Evolutionary conservation across 2,797 vertebrate genomes (phyloP).

Genomic region (Amblyopsis hoosieri): DNA sequence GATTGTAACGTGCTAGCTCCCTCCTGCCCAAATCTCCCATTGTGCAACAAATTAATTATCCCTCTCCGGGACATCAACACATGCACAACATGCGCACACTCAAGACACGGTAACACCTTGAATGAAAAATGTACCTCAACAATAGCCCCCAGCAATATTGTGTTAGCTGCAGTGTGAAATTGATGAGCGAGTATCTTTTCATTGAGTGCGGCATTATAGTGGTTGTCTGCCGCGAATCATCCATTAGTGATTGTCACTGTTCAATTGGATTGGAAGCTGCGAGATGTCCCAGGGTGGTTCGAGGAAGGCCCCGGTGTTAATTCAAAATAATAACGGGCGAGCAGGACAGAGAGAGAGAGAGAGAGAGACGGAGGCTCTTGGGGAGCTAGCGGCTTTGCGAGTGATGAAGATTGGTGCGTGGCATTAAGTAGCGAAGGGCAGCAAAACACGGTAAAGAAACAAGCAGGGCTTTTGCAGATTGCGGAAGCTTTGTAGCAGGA

Average conservation of each 20-base stretch:
- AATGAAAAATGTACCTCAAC: conserved; percentile 77
- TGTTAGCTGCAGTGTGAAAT: conserved; percentile 77
- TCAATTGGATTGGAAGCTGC: conserved; percentile 73
- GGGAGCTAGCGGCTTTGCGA: conserved; percentile 53
- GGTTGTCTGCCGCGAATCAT: conserved; percentile 69
- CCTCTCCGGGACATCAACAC: conserved; percentile 63
- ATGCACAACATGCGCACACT: neutral
- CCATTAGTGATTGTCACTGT: conserved; percentile 77
- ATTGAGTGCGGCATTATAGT: conserved; percentile 73
- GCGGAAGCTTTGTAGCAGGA: conserved; percentile 20
- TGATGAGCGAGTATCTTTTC: conserved; percentile 79
- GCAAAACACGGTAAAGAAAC: conserved; percentile 57
- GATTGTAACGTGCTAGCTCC: conserved; percentile 70
- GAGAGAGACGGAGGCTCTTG: conserved; percentile 45
- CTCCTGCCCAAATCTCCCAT: conserved; percentile 50
- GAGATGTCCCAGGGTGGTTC: conserved; percentile 70
- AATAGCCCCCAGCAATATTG: conserved; percentile 76
- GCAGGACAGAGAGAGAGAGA: conserved; percentile 20
- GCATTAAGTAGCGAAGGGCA: conserved; percentile 55
- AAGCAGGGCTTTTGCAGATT: conserved; percentile 21
- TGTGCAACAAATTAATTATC: conserved; percentile 78
- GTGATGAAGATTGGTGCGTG: conserved; percentile 69
- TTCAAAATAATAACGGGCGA: conserved; percentile 63
- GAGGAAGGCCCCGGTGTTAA: conserved; percentile 69
- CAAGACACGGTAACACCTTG: conserved; percentile 64